phyloP scores from a whole-genome alignment of 2,888 invertebrate genomes.

The Subacronicta megacephala region DNA sequence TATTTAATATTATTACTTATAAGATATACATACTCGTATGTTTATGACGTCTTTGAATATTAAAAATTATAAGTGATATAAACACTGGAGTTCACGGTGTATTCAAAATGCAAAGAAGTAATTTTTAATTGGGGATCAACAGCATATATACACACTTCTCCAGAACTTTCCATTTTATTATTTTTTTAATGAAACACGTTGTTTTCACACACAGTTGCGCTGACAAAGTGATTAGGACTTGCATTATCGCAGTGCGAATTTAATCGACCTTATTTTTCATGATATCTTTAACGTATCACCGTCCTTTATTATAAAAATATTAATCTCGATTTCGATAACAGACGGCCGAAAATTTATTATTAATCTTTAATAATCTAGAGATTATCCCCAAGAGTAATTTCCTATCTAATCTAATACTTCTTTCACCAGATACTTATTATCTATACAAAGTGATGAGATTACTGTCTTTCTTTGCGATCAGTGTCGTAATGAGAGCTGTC shows the following conservation, averaged over 20 bases:
- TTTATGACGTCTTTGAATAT: no score
- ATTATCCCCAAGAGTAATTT: background rate
- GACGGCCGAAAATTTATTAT: background rate
- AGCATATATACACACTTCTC: constrained; percentile 28
- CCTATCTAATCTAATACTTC: background rate
- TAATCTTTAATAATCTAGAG: background rate
- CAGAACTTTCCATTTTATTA: constrained; percentile 26
- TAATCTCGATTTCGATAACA: constrained; percentile 1
- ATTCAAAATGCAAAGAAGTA: no score
- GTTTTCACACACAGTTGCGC: constrained; percentile 13
- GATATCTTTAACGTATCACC: constrained; percentile 11
- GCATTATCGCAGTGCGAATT: constrained; percentile 34
- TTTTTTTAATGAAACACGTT: constrained; percentile 7
- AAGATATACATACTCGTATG: no score
- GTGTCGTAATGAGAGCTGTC: no score
- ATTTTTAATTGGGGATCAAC: background rate
- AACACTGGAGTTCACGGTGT: no score
- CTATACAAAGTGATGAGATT: background rate
- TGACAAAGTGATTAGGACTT: constrained; percentile 24
- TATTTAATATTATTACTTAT: background rate
- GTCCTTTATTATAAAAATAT: constrained; percentile 1
- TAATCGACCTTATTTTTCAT: constrained; percentile 38
- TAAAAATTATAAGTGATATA: no score
- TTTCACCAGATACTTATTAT: background rate
- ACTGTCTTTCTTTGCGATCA: background rate